Evolutionary conservation across 2,888 invertebrate genomes (phyloP).

Genomic region (Stenodema calcarata): DNA sequence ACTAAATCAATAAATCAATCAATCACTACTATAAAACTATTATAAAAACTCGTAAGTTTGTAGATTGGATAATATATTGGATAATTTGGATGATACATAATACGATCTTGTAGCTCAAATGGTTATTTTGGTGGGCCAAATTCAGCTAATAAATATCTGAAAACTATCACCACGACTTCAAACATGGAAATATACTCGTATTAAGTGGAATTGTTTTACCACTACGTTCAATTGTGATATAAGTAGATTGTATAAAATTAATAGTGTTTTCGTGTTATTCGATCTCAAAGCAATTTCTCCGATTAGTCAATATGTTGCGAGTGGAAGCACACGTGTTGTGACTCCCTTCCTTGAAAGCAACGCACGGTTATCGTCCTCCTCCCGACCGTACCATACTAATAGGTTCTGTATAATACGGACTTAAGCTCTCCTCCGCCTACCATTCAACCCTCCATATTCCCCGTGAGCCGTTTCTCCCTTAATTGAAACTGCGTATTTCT

Average conservation of each 20-base stretch:
- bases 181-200: too few species aligned
- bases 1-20: too few species aligned
- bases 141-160: too few species aligned
- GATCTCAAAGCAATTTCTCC: background rate
- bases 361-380: background rate
- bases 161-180: too few species aligned
- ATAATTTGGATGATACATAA: too few species aligned
- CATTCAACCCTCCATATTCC: background rate
- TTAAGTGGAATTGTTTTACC: too few species aligned
- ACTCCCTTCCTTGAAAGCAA: background rate
- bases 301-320: background rate
- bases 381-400: background rate
- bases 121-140: too few species aligned
- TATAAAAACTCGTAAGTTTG: too few species aligned
- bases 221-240: too few species aligned
- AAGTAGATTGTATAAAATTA: background rate
- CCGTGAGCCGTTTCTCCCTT: background rate
- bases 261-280: background rate
- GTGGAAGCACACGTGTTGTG: background rate
- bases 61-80: too few species aligned
- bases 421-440: background rate
- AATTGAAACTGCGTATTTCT: constrained; percentile 5
- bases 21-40: too few species aligned
- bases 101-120: too few species aligned
- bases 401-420: background rate